phyloP scores from a whole-genome alignment of 2,113 vertebrate genomes.

The Ginglymostoma cirratum region DNA sequence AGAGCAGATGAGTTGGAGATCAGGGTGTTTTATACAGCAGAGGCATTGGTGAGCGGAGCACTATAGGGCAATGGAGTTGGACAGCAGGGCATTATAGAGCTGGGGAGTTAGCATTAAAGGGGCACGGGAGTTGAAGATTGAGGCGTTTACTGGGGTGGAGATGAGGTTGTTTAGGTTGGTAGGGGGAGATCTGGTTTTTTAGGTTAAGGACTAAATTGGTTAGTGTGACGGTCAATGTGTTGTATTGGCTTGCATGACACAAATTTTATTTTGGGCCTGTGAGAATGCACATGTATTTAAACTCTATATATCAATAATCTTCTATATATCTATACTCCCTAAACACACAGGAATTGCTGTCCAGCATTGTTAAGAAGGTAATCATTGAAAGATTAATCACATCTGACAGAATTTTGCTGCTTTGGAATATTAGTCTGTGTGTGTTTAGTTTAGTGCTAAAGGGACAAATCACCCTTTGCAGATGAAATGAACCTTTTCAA shows the following conservation, averaged over 20 bases:
- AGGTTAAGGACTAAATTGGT: too few relatives aligned
- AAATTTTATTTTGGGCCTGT: background rate
- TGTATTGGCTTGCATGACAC: too few relatives aligned
- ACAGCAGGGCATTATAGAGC: too few relatives aligned
- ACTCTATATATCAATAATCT: background rate
- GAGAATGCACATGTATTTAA: background rate
- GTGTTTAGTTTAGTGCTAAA: slow-evolving; percentile 28
- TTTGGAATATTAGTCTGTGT: slow-evolving; percentile 38
- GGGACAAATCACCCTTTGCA: slow-evolving; percentile 28
- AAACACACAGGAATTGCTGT: slow-evolving; percentile 40
- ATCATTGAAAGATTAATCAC: slow-evolving; percentile 44
- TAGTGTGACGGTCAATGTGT: too few relatives aligned
- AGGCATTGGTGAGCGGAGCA: too few relatives aligned
- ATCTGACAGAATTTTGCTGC: slow-evolving; percentile 41
- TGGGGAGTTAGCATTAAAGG: too few relatives aligned
- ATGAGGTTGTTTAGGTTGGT: too few relatives aligned
- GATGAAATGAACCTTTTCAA: slow-evolving; percentile 39
- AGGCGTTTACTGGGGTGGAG: too few relatives aligned
- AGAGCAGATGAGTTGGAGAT: too few relatives aligned
- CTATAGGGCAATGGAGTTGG: too few relatives aligned
- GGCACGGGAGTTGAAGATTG: too few relatives aligned
- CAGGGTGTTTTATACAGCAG: too few relatives aligned
- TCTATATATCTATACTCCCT: slow-evolving; percentile 43
- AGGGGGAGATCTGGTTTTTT: background rate
- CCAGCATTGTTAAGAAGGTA: slow-evolving; percentile 39